Base-by-base conservation (phyloP, 2,888 invertebrate species). In the Hermaeophaga mercurialis region DNA sequence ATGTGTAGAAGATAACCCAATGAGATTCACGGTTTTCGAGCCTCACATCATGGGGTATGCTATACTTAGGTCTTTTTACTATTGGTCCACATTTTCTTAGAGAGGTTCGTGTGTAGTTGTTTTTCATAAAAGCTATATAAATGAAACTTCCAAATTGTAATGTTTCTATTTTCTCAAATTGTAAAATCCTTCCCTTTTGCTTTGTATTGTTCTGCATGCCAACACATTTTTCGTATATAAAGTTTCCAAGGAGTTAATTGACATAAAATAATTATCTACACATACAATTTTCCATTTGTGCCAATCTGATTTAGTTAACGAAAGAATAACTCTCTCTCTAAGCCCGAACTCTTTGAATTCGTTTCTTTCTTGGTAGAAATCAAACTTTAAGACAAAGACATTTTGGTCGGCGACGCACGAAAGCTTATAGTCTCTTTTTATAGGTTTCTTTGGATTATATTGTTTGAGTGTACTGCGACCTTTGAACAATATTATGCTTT, bases 381-480 rank as follows among this genome's bases (percentile, higher is more conserved):
- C 61, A 54, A 68, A 68, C 44, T 43, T 56, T 12, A 28, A 15
- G 3, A 64, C 48, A 46, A 56, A 67, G 2, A 59, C 65, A 11
- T 38, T 55, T 45, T 61, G 58, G 44, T 67, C 63, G 15, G 52
- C 52, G 3, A 62, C 26, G 34, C 56, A 56, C 62, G 64, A 66
- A 22, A 62, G 24, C 52, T 65, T 67, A 41, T 60, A 66, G 6
- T 64, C 63, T 19, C 63, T 59, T 50, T 66, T 67, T 17, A 67
- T 60, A 3, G 64, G 63, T 38, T 67, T 67, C 64, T 61, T 63
- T 1, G 66, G n/a, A n/a, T n/a, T n/a, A n/a, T n/a, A n/a, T n/a
- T n/a, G n/a, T n/a, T n/a, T n/a, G n/a, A n/a, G n/a, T 36, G 46
- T 44, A 19, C 34, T 56, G 33, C 63, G 24, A n/a, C 64, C 60